Evolutionary conservation across 2,113 vertebrate species (phyloP).

Genomic region (Lophotis ruficrista): DNA sequence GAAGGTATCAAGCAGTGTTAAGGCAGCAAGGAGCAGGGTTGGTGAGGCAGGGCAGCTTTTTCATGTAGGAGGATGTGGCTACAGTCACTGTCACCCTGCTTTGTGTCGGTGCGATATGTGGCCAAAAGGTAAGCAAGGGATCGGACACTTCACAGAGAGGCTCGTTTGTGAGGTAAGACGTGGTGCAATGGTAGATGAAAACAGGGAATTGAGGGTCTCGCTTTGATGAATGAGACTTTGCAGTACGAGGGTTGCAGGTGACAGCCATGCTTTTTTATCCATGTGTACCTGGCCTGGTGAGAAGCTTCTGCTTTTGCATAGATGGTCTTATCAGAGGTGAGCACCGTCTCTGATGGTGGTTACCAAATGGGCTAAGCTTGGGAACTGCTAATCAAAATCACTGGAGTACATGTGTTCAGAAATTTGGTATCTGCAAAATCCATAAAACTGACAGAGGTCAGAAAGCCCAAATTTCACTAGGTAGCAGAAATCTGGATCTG

Average conservation of each 20-base stretch:
- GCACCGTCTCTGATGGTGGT: background rate
- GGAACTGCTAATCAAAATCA: constrained; percentile 1
- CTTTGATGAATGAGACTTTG: background rate
- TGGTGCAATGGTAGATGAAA: background rate
- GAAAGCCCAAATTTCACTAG: constrained; percentile 51
- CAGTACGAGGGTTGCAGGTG: background rate
- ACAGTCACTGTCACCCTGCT: background rate
- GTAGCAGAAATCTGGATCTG: constrained; percentile 52
- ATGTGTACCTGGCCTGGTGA: background rate
- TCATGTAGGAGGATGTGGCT: background rate
- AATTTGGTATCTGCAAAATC: constrained; percentile 42
- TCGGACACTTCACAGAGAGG: background rate
- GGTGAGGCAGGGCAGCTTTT: background rate
- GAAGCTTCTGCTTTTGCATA: background rate
- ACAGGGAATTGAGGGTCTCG: background rate
- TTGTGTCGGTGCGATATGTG: background rate
- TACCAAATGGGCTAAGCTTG: background rate
- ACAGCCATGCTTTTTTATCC: background rate
- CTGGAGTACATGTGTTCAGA: constrained; percentile 16
- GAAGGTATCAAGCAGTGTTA: background rate
- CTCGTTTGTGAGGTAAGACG: background rate
- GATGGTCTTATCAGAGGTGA: background rate
- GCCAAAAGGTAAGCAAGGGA: background rate
- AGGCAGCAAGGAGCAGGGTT: background rate
- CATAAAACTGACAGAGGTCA: constrained; percentile 53